These are phyloP conservation scores for Oreochromis aureus DNA, from an alignment of 2,113 vertebrate species.

Conservation along the genomic window DNA sequence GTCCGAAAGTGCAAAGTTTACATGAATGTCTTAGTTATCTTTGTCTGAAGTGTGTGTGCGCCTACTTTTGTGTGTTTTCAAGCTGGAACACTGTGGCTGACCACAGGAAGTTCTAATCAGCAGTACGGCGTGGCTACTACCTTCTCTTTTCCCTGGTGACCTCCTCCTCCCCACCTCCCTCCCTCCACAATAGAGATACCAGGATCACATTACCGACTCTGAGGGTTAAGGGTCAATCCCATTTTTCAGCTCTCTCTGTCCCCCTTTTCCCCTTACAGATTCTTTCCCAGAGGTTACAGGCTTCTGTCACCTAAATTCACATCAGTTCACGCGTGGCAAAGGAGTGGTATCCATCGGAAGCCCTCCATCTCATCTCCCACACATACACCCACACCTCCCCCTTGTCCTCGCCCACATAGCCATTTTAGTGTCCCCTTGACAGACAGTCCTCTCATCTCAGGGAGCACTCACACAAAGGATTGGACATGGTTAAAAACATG, in stretches of 20 bases:
- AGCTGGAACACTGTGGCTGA: constrained; percentile 12
- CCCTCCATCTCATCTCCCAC: constrained; percentile 14
- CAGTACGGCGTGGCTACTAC: constrained; percentile 23
- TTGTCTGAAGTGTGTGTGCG: background rate
- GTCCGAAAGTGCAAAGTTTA: background rate
- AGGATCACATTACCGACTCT: constrained; percentile 59
- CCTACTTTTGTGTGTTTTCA: background rate
- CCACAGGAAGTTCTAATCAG: constrained; percentile 67
- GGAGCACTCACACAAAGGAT: constrained; percentile 31
- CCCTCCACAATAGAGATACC: constrained; percentile 61
- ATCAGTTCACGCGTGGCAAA: constrained; percentile 67
- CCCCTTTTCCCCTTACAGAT: constrained; percentile 21
- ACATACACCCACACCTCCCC: background rate
- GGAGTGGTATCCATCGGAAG: constrained; percentile 53
- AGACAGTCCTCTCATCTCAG: constrained; percentile 32
- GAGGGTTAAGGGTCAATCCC: constrained; percentile 63
- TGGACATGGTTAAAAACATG: constrained; percentile 44
- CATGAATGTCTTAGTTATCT: background rate
- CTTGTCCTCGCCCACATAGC: background rate
- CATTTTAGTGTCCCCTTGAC: constrained; percentile 39
- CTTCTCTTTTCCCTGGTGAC: constrained; percentile 50
- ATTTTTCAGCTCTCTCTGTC: constrained; percentile 58
- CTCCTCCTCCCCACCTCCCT: constrained; percentile 32
- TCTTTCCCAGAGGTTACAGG: constrained; percentile 56
- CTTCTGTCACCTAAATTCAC: constrained; percentile 63